Base-by-base conservation (phyloP, 2,797 vertebrate species). In the Phalanger gymnotis region DNA sequence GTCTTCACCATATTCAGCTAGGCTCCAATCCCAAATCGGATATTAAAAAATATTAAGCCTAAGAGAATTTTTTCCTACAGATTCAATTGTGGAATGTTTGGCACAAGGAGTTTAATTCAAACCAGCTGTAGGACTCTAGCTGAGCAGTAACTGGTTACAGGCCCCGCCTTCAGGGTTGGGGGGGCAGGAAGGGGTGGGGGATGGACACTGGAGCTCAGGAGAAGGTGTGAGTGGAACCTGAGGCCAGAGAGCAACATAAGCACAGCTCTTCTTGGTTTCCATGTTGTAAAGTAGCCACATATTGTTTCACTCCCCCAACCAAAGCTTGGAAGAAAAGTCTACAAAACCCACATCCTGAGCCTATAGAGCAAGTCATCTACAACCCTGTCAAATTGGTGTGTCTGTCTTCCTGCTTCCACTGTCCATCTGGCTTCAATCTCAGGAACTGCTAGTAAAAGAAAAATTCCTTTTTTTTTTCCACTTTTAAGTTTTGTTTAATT, bases 51-150 rank as follows among this genome's bases (percentile, higher is more conserved):
- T 93, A 97, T 51, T 73, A 95, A 95, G 27, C 95, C 92, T 92
- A 95, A 92, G 28, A 93, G 19, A 66, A 54, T 10, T 94, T 96
- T 96, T 96, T 91, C 81, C 81, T 90, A 81, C 53, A 94, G 92
- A 96, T 96, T 94, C 96, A 93, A 95, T 94, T 94, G 91, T 96
- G 92, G 95, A 98, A 95, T 91, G 96, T 90, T 90, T 97, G 96
- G 96, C 91, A 95, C 25, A 96, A 28, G 58, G 54, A 95, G 53
- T 91, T 90, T 94, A 95, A 97, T 94, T 91, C 53, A 94, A 96
- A 94, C 94, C 98, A 97, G 93, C 93, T 96, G 97, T 87, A 9
- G 61, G 81, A 94, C 40, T 92, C 53, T 57, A 51, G 91, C 53
- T 93, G 56, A 25, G 30, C 91, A 93, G 92, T 25, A 40, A 87